Percentiles rank a stretch among this genome's conserved stretches.
Evolutionary conservation across 2,113 vertebrate species (phyloP).

Genomic region (Gyps fulvus): DNA sequence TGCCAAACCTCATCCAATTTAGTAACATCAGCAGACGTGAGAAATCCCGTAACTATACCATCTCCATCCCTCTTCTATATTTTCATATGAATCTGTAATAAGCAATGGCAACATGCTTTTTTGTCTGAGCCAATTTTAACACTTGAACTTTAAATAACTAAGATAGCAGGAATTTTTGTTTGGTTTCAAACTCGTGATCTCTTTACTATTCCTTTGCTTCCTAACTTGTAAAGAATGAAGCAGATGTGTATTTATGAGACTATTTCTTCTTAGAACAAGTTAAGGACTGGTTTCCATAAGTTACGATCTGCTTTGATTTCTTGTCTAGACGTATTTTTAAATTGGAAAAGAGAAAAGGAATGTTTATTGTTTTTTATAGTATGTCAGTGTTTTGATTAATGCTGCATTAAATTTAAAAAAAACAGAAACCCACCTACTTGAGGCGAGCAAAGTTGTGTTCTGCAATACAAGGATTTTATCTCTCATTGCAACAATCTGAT

Average conservation of each 20-base stretch:
- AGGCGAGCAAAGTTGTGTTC: neutral
- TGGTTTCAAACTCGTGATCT: neutral
- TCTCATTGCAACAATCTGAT: neutral
- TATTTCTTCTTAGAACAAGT: constrained; percentile 36
- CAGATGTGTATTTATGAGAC: constrained; percentile 50
- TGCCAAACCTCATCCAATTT: neutral
- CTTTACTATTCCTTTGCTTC: constrained; percentile 16
- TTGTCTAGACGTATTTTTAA: constrained; percentile 49
- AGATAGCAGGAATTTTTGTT: neutral
- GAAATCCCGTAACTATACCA: neutral
- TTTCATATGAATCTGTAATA: neutral
- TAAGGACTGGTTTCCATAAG: constrained; percentile 51
- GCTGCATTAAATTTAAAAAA: neutral
- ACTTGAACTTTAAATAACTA: constrained; percentile 13
- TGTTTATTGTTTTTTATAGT: neutral
- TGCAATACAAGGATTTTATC: neutral
- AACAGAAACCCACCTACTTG: neutral
- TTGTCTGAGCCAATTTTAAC: constrained; percentile 7
- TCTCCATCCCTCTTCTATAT: neutral
- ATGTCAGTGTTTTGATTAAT: neutral
- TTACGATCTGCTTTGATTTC: constrained; percentile 37
- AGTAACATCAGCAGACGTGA: neutral
- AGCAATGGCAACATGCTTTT: neutral
- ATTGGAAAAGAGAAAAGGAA: neutral
- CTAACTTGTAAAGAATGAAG: constrained; percentile 39